Percentiles rank a stretch among this genome's conserved stretches.
Evolutionary conservation across 1,140 invertebrate genomes (phyloP).

Genomic region (Adoxophyes honmai): DNA sequence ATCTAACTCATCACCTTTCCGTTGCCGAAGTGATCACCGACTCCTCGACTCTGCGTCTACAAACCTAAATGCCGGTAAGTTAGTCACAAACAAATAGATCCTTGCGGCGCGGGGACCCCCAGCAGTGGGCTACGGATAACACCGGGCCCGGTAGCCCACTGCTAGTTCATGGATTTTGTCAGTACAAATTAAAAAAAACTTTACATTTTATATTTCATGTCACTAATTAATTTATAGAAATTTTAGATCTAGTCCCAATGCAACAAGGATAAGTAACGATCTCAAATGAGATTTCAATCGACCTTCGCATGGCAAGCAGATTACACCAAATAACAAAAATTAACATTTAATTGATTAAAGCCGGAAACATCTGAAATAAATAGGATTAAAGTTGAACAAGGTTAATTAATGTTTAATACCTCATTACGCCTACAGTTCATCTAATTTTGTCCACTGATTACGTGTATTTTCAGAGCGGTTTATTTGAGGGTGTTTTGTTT

Average conservation of each 20-base stretch:
- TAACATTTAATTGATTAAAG: constrained; percentile 1
- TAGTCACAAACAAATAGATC: neutral
- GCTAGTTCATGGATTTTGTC: neutral
- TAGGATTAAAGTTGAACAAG: neutral
- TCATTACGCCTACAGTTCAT: neutral
- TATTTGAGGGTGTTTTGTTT: neutral
- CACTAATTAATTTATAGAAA: neutral
- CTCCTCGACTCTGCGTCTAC: too few species aligned
- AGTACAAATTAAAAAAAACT: too few species aligned
- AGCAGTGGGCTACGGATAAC: neutral
- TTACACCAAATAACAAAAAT: neutral
- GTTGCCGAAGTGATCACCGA: neutral
- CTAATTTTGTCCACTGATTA: neutral
- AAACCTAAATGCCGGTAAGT: constrained; percentile 4
- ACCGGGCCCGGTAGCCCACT: constrained; percentile 3
- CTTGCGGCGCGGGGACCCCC: neutral
- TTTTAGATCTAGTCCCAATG: neutral
- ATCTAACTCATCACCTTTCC: constrained; percentile 6
- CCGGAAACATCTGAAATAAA: constrained; percentile 3
- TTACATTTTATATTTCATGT: neutral
- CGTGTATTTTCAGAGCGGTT: too few species aligned
- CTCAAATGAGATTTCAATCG: neutral
- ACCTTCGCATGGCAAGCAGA: constrained; percentile 13
- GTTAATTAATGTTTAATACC: neutral
- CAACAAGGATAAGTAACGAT: neutral